These are phyloP conservation scores for Rhamphomyia laevipes DNA, from an alignment of 2,888 invertebrate genomes.

Conservation along the genomic window DNA sequence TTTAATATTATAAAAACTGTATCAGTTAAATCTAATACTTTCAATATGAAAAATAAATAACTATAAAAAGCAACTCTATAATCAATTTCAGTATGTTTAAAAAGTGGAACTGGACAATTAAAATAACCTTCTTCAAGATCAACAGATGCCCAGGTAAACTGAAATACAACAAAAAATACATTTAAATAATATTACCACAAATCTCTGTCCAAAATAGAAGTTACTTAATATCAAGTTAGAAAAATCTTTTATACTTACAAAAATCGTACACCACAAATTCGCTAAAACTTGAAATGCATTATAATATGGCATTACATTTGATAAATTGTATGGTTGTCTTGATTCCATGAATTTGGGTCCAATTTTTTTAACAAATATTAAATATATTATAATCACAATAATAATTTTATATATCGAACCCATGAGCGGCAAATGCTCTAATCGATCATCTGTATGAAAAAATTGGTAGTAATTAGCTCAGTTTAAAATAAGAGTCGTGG, in stretches of 20 bases:
- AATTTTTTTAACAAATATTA: slow-evolving; percentile 52
- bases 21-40: slow-evolving; percentile 51
- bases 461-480: too few species aligned
- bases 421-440: slow-evolving; percentile 52
- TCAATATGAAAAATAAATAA: slow-evolving; percentile 50
- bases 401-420: slow-evolving; percentile 50
- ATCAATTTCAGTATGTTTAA: background rate
- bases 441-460: slow-evolving; percentile 46
- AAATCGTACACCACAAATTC: too few species aligned
- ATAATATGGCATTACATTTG: slow-evolving; percentile 50
- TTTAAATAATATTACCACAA: too few species aligned
- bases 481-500: too few species aligned
- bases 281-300: slow-evolving; percentile 52
- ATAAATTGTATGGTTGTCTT: slow-evolving; percentile 48
- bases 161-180: too few species aligned
- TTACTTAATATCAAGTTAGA: too few species aligned
- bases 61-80: background rate
- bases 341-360: slow-evolving; percentile 61
- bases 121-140: too few species aligned
- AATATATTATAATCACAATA: slow-evolving; percentile 44
- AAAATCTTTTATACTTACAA: too few species aligned
- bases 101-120: background rate
- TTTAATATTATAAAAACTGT: slow-evolving; percentile 59
- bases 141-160: too few species aligned
- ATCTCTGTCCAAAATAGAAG: too few species aligned